Conservation (phyloP, 1,140 invertebrate species). For the Trichomalopsis sarcophagae region DNA sequence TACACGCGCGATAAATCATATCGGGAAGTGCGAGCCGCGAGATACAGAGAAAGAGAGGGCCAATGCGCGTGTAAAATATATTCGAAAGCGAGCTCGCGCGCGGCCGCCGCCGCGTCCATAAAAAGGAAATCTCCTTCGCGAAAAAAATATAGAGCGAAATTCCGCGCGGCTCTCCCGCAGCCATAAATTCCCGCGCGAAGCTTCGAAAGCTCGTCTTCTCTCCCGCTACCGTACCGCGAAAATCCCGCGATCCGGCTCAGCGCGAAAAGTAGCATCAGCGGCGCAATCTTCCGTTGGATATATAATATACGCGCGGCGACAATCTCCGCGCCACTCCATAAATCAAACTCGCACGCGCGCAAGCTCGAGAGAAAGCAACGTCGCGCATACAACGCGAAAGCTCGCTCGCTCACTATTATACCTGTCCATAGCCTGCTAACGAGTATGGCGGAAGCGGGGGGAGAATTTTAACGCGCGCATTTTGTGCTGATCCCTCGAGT, state of each 20-base stretch:
- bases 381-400: too few species aligned
- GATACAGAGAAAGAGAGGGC: neutral
- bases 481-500: too few species aligned
- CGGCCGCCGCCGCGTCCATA: neutral
- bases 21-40: neutral
- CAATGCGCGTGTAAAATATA: neutral
- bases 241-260: neutral
- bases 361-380: conserved; percentile 6
- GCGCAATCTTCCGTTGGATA: neutral
- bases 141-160: neutral
- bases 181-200: conserved; percentile 3
- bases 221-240: neutral
- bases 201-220: neutral
- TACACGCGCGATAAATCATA: conserved; percentile 1
- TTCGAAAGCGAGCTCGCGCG: neutral
- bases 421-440: too few species aligned
- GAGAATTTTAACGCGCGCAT: too few species aligned
- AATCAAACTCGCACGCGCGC: conserved; percentile 23
- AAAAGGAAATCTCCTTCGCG: neutral
- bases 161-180: neutral
- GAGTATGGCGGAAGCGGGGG: too few species aligned
- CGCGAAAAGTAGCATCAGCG: neutral
- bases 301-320: neutral
- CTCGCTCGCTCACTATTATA: too few species aligned
- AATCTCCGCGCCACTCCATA: neutral